phyloP scores from a whole-genome alignment of 35 echinoderm and acorn worm species.

The Acanthaster planci region DNA sequence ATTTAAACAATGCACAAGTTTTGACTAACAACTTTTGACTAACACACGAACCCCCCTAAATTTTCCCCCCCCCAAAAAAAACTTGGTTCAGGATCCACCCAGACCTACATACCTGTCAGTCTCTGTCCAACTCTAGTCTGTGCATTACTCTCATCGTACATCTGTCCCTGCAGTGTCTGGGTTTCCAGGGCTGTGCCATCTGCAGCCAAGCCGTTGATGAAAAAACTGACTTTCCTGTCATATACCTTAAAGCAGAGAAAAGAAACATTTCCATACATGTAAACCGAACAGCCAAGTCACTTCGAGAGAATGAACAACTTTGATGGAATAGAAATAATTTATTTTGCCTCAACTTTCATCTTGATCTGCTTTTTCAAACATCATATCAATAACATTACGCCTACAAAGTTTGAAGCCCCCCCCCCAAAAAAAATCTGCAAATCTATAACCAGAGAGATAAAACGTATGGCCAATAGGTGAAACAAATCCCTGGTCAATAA shows the following conservation, averaged over 20 bases:
- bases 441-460: too few relatives aligned
- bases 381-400: not conserved
- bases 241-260: constrained; percentile 60
- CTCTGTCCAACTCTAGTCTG: constrained; percentile 79
- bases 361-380: not conserved
- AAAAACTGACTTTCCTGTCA: constrained; percentile 84
- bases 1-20: too few relatives aligned
- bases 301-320: not conserved
- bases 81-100: too few relatives aligned
- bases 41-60: too few relatives aligned
- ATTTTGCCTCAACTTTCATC: not conserved
- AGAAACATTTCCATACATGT: not conserved
- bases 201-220: constrained; percentile 80
- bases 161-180: constrained; percentile 66
- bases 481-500: too few relatives aligned
- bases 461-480: too few relatives aligned
- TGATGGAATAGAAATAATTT: not conserved
- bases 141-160: constrained; percentile 61
- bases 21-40: too few relatives aligned
- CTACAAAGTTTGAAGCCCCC: too few relatives aligned
- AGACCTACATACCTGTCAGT: constrained; percentile 50
- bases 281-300: not conserved
- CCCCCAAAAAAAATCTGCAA: too few relatives aligned
- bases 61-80: too few relatives aligned
- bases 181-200: constrained; percentile 92